Evolutionary conservation across 1,140 invertebrate species (phyloP).

Genomic region (Carposina sasakii): DNA sequence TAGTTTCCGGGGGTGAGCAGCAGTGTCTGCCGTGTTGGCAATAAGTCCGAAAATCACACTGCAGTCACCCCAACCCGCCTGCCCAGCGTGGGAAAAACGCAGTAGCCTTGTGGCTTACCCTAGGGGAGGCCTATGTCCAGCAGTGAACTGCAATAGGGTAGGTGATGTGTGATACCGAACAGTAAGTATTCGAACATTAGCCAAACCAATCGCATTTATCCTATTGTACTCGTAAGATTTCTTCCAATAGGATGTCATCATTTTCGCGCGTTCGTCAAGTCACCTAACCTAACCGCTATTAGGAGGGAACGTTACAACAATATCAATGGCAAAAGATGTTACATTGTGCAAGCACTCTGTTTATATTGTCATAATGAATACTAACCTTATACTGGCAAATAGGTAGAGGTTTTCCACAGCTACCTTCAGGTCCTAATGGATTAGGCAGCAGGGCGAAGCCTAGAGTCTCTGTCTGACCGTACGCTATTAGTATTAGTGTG

Average conservation of each 20-base stretch:
- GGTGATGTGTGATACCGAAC: too few species aligned
- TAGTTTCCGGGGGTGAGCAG: not conserved
- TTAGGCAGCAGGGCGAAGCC: slow-evolving; percentile 22
- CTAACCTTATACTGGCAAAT: not conserved
- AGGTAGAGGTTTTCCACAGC: not conserved
- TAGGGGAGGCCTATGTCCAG: too few species aligned
- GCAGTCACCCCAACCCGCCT: not conserved
- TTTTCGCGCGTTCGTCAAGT: too few species aligned
- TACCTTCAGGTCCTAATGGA: slow-evolving; percentile 4
- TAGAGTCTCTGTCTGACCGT: slow-evolving; percentile 47
- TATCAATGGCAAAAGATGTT: not conserved
- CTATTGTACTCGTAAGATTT: not conserved
- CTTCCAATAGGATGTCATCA: not conserved
- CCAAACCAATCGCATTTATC: not conserved
- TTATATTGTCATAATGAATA: not conserved
- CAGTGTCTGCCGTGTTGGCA: not conserved
- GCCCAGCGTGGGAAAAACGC: not conserved
- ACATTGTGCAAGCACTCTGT: not conserved
- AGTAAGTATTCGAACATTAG: not conserved
- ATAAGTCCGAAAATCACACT: not conserved
- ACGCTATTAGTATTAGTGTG: slow-evolving; percentile 26
- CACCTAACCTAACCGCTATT: too few species aligned
- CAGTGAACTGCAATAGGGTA: too few species aligned
- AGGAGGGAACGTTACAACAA: not conserved
- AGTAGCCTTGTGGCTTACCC: not conserved